Percentiles rank a stretch among this genome's conserved stretches.
These are phyloP conservation scores for Rattus rattus DNA, from an alignment of 2,113 vertebrate species.

Conservation along the genomic window DNA sequence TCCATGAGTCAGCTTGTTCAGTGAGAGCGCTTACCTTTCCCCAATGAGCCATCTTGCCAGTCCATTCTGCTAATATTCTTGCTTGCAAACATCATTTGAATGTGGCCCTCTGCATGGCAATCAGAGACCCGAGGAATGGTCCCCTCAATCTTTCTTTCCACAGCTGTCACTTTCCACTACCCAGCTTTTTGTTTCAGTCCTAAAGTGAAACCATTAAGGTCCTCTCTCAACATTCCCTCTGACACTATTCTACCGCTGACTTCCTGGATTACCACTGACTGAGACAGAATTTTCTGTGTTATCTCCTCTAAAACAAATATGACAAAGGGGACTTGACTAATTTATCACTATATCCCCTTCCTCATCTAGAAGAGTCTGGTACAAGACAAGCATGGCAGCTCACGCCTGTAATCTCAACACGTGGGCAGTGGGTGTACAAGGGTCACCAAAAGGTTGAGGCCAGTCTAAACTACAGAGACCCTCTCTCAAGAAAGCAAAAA, in stretches of 20 bases:
- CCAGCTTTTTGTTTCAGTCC: neutral
- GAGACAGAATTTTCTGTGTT: slow-evolving; percentile 1
- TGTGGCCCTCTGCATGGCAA: neutral
- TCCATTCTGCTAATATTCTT: slow-evolving; percentile 44
- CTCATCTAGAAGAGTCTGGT: slow-evolving; percentile 10
- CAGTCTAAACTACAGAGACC: neutral
- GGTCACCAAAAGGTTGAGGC: neutral
- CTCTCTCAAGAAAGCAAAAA: neutral
- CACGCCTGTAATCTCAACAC: neutral
- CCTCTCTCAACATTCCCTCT: neutral
- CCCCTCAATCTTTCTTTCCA: slow-evolving; percentile 1
- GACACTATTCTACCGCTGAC: neutral
- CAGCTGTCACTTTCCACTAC: neutral
- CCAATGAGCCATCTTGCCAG: neutral
- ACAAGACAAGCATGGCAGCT: neutral
- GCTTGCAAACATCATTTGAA: slow-evolving; percentile 2
- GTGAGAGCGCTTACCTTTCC: neutral
- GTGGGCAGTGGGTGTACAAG: neutral
- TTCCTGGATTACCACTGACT: neutral
- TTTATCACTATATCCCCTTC: neutral
- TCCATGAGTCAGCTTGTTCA: neutral
- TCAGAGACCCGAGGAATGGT: neutral
- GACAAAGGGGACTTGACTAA: neutral
- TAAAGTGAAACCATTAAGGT: slow-evolving; percentile 17
- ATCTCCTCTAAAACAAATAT: neutral